Percentiles rank a stretch among this genome's conserved stretches.
Evolutionary conservation across 2,797 vertebrate species (phyloP).

Genomic region (Neoniphon sammara): DNA sequence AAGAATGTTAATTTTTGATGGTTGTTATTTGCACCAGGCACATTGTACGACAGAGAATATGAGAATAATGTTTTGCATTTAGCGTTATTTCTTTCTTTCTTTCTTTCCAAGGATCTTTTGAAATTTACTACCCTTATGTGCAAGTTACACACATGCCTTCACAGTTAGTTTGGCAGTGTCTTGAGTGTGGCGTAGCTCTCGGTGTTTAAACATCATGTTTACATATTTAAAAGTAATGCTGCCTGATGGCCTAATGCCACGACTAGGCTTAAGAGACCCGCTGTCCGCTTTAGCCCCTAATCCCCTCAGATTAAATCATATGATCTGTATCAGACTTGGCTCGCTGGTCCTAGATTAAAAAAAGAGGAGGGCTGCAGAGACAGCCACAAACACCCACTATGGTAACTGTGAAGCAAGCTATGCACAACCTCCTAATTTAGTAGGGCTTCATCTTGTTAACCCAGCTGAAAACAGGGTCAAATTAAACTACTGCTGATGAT

Average conservation of each 20-base stretch:
- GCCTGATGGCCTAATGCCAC: constrained; percentile 73
- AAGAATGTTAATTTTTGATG: constrained; percentile 10
- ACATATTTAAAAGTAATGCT: constrained; percentile 79
- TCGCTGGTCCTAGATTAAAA: constrained; percentile 70
- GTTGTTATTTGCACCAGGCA: constrained; percentile 6
- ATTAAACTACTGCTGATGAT: constrained; percentile 10
- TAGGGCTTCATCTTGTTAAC: constrained; percentile 24
- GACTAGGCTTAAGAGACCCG: constrained; percentile 67
- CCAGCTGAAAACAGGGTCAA: constrained; percentile 15
- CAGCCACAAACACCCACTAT: constrained; percentile 19
- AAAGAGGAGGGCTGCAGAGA: constrained; percentile 55
- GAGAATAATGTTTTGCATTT: neutral
- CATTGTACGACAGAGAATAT: neutral
- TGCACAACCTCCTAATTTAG: constrained; percentile 39
- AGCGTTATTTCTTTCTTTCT: no score
- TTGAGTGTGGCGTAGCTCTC: constrained; percentile 45
- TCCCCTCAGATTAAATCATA: constrained; percentile 82
- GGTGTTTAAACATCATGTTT: constrained; percentile 79
- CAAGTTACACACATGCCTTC: constrained; percentile 24
- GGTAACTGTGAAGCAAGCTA: constrained; percentile 33
- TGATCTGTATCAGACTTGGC: constrained; percentile 78
- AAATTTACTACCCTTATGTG: neutral
- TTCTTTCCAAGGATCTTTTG: neutral
- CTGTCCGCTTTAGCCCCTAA: constrained; percentile 76
- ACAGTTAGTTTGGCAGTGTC: constrained; percentile 47